Percentiles rank a stretch among this genome's conserved stretches.
Conservation (phyloP, 1,140 invertebrate species). For the Dendroctonus valens region DNA sequence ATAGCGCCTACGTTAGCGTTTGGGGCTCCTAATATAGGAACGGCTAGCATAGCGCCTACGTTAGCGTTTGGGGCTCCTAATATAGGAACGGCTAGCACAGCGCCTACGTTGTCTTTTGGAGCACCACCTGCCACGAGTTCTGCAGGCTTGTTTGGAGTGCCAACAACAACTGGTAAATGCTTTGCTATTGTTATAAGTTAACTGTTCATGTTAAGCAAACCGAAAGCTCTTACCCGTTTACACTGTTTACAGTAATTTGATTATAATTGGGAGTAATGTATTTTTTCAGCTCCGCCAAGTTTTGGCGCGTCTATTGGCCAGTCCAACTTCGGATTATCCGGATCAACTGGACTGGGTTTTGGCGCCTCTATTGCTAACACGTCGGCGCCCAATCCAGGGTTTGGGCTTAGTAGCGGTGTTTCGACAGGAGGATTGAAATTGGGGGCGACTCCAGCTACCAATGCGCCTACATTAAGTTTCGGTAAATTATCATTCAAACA, state of each 20-base stretch:
- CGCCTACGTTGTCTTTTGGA: constrained; percentile 11
- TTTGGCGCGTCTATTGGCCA: background rate
- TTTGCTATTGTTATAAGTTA: constrained; percentile 25
- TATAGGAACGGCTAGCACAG: background rate
- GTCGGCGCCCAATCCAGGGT: no score
- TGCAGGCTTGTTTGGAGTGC: constrained; percentile 5
- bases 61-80: constrained; percentile 2
- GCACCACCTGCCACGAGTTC: constrained; percentile 14
- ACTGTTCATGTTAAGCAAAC: constrained; percentile 7
- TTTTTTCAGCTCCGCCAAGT: background rate
- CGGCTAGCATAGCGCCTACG: constrained; percentile 8
- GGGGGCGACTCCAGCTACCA: background rate
- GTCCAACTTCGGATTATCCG: background rate
- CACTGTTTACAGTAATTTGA: background rate
- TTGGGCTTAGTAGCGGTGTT: background rate
- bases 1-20: no score
- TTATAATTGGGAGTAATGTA: background rate
- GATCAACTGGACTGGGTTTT: background rate
- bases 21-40: constrained; percentile 28
- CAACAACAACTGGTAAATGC: constrained; percentile 18
- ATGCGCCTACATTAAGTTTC: background rate
- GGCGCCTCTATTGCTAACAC: background rate
- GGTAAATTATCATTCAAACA: background rate
- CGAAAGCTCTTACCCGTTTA: no score
- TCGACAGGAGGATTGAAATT: background rate